Base-by-base conservation (phyloP, 2,888 invertebrate species). In the Eilema sororculum region DNA sequence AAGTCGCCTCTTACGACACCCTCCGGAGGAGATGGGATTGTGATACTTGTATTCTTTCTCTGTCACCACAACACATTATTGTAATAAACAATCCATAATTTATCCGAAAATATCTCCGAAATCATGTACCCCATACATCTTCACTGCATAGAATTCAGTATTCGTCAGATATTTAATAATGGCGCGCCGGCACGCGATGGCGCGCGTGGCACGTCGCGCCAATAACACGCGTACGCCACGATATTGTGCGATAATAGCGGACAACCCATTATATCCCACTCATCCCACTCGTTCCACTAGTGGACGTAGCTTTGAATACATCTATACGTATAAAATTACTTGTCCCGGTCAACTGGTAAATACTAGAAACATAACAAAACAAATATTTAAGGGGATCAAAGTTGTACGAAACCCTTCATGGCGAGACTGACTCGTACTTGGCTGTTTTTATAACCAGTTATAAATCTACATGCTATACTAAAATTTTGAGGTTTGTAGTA, bases 101-200 rank as follows among this genome's bases (percentile, higher is more conserved):
- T 72, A 62, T 74, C 74, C 64, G 16, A 16, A 4, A 72, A 73
- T 65, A 73, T 70, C 24, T 6, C 64, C 2, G 68, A 65, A 69
- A 13, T 64, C 25, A 76, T 74, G 52, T 22, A 3, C 73, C 37
- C 72, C 65, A 0, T 20, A 58, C 33, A 70, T 24, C 66, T 69
- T 46, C 64, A 62, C 67, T 74, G 72, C 67, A 72, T 74, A 75
- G 80, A 80, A 76, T 78, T 76, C 75, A 65, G 72, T 52, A 25
- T 68, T 64, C 77, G 78, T 69, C 73, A 82, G 79, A 74, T 82
- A 84, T 84, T 84, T 84, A 84, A 84, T 84, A 84, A 81, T 78
- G 76, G 16, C 69, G 64, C 56, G 46, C 58, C 33, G n/a, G 57
- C 65, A 59, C 67, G 72, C 64, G 41, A n/a, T 37, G 67, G 62